phyloP scores from a whole-genome alignment of 1,140 invertebrate species.

The Calliphora vicina region DNA sequence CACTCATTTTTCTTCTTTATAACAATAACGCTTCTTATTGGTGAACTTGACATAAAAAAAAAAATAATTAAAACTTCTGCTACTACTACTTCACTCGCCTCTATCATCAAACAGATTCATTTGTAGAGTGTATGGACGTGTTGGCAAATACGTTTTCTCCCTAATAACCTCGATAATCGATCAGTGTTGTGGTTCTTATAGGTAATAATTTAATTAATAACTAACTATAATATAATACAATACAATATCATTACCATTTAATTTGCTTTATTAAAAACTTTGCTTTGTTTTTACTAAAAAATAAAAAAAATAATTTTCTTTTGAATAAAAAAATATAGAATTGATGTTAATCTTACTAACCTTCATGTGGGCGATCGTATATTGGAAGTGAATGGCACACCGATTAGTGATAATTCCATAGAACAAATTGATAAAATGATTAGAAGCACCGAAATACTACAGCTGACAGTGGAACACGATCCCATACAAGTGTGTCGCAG shows the following conservation, averaged over 20 bases:
- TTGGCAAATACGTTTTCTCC: constrained; percentile 58
- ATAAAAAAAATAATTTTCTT: constrained; percentile 14
- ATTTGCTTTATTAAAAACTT: too few species aligned
- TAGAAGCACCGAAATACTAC: constrained; percentile 76
- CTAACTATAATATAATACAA: too few species aligned
- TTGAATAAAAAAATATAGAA: too few species aligned
- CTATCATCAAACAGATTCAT: constrained; percentile 42
- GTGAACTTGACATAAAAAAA: neutral
- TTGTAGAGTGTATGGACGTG: constrained; percentile 59
- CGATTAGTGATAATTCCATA: constrained; percentile 77
- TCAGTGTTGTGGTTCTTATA: constrained; percentile 61
- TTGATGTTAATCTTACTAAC: constrained; percentile 83
- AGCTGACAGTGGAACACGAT: constrained; percentile 86
- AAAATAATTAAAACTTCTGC: neutral
- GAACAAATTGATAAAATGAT: constrained; percentile 81
- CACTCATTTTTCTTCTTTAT: neutral
- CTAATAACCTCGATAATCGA: constrained; percentile 58
- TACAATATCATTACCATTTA: too few species aligned
- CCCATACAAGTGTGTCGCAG: constrained; percentile 73
- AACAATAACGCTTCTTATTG: neutral
- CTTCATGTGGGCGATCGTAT: constrained; percentile 90
- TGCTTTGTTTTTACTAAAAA: neutral
- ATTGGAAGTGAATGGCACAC: constrained; percentile 90
- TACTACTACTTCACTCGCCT: neutral
- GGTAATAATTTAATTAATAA: constrained; percentile 46